Evolutionary conservation across 2,113 vertebrate genomes (phyloP), one percentile per base, ranked within the genome.

Genomic region (Rhizomys pruinosus): DNA sequence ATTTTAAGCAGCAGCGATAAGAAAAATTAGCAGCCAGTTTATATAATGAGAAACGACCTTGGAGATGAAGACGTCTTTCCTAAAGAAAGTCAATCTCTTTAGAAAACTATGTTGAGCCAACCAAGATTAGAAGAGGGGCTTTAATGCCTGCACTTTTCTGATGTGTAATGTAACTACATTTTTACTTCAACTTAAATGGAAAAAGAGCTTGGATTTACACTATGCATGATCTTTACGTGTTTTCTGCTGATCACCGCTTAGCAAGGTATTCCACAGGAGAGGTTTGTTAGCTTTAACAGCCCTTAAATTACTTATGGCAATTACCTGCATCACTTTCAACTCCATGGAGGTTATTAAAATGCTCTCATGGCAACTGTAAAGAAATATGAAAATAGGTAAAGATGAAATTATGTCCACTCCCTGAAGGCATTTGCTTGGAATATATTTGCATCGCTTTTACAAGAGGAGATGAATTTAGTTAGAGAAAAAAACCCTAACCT

Each of bases 271-370:
- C 96, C 92, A 96, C 95, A 95, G 89, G 93, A 96, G 97, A 98
- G 97, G 85, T 98, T 97, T 98, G 97, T 98, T 98, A 98, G 97
- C 96, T 98, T 98, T 97, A 97, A 98, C 96, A 97, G 97, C 92
- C 93, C 96, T 97, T 97, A 97, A 97, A 97, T 98, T 97, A 98
- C 98, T 97, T 97, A 97, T 94, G 97, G 97, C 97, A 97, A 98
- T 98, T 98, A 98, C 97, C 95, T 97, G 96, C 94, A 91, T 98
- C 2, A 86, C 97, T 98, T 98, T 98, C 97, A 97, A 94, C 92
- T 97, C 98, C 95, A 59, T 84, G 93, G 97, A 97, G 97, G 96
- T 98, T 98, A 97, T 97, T 98, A 97, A 98, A 98, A 97, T 95
- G 95, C 88, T 97, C 97, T 97, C 93, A 87, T 93, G 97, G 94